A percentile compares a stretch with the other conserved stretches of the same genome.
These are phyloP conservation scores for Thysanoteuthis rhombus DNA, from an alignment of 2,888 invertebrate genomes.

Conservation along the genomic window DNA sequence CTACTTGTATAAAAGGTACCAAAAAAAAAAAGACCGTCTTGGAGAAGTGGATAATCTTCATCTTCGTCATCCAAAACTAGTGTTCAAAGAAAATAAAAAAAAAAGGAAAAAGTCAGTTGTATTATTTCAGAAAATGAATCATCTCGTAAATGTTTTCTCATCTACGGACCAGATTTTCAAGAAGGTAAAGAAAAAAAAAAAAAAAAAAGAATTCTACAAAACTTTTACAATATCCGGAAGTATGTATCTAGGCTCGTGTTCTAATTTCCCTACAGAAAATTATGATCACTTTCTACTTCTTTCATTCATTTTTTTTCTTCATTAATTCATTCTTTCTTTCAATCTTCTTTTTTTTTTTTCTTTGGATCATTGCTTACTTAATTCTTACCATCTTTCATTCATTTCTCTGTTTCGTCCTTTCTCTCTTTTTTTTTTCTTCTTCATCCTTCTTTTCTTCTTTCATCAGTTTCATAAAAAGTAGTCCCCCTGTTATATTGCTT, in stretches of 20 bases:
- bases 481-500: not conserved
- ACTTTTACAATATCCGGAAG: conserved; percentile 12
- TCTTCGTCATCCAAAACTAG: no score
- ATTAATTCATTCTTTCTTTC: not conserved
- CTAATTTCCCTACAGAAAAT: not conserved
- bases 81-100: no score
- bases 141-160: no score
- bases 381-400: no score
- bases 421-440: not conserved
- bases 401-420: not conserved
- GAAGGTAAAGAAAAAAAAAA: no score
- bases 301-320: not conserved
- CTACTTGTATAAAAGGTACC: no score
- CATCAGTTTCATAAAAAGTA: not conserved
- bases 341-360: not conserved
- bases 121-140: no score
- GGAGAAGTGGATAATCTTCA: no score
- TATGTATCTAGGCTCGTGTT: not conserved
- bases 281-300: not conserved
- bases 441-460: not conserved
- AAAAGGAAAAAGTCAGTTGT: no score
- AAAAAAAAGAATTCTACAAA: not conserved
- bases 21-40: no score
- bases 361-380: not conserved
- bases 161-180: no score